A percentile compares a stretch with the other conserved stretches of the same genome.
These are phyloP conservation scores for Hyperoplus lanceolatus DNA, from an alignment of 2,797 vertebrate genomes.

Conservation along the genomic window DNA sequence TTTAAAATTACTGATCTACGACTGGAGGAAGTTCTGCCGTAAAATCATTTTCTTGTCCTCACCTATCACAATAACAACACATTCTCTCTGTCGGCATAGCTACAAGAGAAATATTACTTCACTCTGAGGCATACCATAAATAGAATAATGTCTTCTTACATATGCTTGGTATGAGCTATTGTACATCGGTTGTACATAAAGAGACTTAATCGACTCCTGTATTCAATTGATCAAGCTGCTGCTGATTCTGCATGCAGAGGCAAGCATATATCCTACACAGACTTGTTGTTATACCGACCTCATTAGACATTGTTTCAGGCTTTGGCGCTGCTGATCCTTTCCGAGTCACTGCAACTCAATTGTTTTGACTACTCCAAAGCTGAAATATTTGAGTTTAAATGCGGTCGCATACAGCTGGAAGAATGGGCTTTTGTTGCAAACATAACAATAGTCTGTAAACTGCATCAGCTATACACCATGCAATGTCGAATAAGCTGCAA, in stretches of 20 bases:
- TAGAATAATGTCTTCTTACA: constrained; percentile 28
- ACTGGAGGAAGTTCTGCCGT: constrained; percentile 57
- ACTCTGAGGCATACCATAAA: constrained; percentile 30
- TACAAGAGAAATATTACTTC: not conserved
- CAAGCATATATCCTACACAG: constrained; percentile 39
- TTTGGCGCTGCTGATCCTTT: constrained; percentile 40
- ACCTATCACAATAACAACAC: constrained; percentile 52
- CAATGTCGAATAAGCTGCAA: constrained; percentile 21
- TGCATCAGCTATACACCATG: constrained; percentile 31
- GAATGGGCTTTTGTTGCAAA: constrained; percentile 43
- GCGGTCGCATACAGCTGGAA: constrained; percentile 24
- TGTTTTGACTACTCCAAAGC: constrained; percentile 38
- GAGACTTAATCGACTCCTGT: constrained; percentile 6
- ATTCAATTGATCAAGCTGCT: constrained; percentile 47
- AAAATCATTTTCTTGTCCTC: constrained; percentile 62
- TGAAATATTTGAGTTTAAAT: constrained; percentile 57
- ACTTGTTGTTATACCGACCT: constrained; percentile 41
- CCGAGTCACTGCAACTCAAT: constrained; percentile 15
- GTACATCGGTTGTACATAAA: constrained; percentile 3
- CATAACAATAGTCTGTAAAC: constrained; percentile 28
- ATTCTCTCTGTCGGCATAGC: constrained; percentile 8
- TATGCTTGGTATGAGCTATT: constrained; percentile 1
- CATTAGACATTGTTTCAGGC: constrained; percentile 58
- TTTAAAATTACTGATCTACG: constrained; percentile 75
- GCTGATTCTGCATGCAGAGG: constrained; percentile 37